Evolutionary conservation across 1,140 invertebrate genomes (phyloP).

Genomic region (Papilio xuthus): DNA sequence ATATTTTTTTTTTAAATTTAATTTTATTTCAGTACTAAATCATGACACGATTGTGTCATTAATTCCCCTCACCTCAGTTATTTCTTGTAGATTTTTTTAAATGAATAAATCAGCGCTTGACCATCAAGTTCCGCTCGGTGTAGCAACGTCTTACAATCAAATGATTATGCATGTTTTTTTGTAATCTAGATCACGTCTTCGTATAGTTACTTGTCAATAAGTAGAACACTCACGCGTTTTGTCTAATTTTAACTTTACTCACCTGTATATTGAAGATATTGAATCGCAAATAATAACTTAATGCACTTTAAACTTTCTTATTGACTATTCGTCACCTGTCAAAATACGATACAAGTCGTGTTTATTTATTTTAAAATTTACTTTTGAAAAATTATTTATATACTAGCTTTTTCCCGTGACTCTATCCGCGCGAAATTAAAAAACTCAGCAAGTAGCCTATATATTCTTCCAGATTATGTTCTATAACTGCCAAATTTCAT

Average conservation of each 20-base stretch:
- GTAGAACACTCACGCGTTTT: constrained; percentile 38
- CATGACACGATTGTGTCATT: background rate
- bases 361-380: background rate
- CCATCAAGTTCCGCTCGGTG: constrained; percentile 14
- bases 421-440: no score
- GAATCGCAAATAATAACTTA: background rate
- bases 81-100: background rate
- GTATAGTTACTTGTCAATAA: constrained; percentile 24
- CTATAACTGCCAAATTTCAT: no score
- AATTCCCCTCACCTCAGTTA: background rate
- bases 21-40: no score
- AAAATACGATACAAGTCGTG: background rate
- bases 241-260: constrained; percentile 22
- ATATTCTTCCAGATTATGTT: no score
- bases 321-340: background rate
- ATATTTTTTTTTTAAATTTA: no score
- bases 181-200: constrained; percentile 27
- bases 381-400: no score
- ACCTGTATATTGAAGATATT: constrained; percentile 2
- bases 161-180: constrained; percentile 21
- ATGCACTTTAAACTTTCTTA: background rate
- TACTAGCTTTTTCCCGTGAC: no score
- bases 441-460: no score
- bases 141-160: constrained; percentile 9
- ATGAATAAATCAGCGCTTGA: no score